These are phyloP conservation scores for Carduelis carduelis DNA, from an alignment of 2,797 vertebrate genomes.

Conservation along the genomic window DNA sequence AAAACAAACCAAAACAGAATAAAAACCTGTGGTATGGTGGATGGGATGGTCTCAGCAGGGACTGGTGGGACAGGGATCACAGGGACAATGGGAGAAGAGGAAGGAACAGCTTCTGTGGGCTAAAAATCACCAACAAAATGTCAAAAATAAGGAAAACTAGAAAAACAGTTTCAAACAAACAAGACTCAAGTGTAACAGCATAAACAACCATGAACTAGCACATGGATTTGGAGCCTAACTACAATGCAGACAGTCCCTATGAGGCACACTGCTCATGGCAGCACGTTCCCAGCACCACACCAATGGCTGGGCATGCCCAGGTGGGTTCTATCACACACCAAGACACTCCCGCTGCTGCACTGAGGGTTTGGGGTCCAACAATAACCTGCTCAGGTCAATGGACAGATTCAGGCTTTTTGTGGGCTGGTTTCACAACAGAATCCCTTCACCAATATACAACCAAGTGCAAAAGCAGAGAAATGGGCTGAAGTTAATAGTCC, in stretches of 20 bases:
- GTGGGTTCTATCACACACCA: fast-evolving
- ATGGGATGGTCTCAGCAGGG: constrained; percentile 86
- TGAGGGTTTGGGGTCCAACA: neutral
- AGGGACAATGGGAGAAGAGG: constrained; percentile 90
- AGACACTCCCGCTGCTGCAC: neutral
- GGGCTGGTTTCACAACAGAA: neutral
- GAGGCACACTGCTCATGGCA: fast-evolving
- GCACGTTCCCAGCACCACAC: neutral
- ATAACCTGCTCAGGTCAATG: neutral
- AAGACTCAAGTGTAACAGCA: neutral
- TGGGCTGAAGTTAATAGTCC: neutral
- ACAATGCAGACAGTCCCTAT: neutral
- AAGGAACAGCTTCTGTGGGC: constrained; percentile 88
- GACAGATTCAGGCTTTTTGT: neutral
- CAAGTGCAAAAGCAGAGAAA: neutral
- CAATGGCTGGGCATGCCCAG: fast-evolving
- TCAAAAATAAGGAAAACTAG: constrained; percentile 74
- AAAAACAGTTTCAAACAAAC: neutral
- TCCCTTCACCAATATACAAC: neutral
- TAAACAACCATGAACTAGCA: neutral
- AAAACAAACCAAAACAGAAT: constrained; percentile 44
- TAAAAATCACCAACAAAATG: constrained; percentile 82
- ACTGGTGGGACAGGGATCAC: constrained; percentile 91
- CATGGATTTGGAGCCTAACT: neutral
- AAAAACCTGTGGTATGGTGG: constrained; percentile 85